Conservation (phyloP, 2,113 vertebrate species). For the Gymnocephalus cernua region DNA sequence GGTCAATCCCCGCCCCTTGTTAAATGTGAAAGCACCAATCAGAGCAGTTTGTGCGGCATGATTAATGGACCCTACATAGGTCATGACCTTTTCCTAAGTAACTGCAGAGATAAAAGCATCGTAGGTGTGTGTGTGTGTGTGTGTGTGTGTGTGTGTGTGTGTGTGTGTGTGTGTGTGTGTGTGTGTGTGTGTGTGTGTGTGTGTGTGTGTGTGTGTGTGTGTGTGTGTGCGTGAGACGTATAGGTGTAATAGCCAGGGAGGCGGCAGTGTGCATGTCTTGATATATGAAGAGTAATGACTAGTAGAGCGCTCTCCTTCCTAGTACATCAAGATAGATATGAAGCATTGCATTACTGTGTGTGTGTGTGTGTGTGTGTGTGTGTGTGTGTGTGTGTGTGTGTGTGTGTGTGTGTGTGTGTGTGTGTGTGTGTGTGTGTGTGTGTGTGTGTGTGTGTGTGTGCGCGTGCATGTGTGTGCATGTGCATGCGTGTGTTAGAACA, state of each 20-base stretch:
- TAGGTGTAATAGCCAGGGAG: slow-evolving; percentile 55
- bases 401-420: slow-evolving; percentile 1
- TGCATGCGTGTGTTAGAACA: slow-evolving; percentile 39
- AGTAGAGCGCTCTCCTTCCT: slow-evolving; percentile 40
- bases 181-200: slow-evolving; percentile 24
- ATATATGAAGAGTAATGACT: slow-evolving; percentile 72
- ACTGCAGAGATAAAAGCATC: slow-evolving; percentile 53
- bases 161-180: slow-evolving; percentile 19
- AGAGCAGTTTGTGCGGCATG: slow-evolving; percentile 41
- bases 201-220: neutral
- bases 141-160: slow-evolving; percentile 19
- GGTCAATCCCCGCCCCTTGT: slow-evolving; percentile 63
- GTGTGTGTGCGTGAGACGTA: too few relatives aligned
- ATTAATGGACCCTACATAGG: slow-evolving; percentile 73
- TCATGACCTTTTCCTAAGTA: slow-evolving; percentile 69
- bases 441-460: slow-evolving; percentile 25
- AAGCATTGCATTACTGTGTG: slow-evolving; percentile 6
- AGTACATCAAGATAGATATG: slow-evolving; percentile 63
- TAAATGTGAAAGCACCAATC: slow-evolving; percentile 66
- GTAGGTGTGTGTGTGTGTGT: slow-evolving; percentile 24
- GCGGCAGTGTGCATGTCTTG: slow-evolving; percentile 40
- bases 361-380: slow-evolving; percentile 35
- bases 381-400: slow-evolving; percentile 26
- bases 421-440: slow-evolving; percentile 19
- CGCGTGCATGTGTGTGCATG: neutral